Base-by-base conservation (phyloP, 1,140 invertebrate genomes). In the Campoletis sonorensis region DNA sequence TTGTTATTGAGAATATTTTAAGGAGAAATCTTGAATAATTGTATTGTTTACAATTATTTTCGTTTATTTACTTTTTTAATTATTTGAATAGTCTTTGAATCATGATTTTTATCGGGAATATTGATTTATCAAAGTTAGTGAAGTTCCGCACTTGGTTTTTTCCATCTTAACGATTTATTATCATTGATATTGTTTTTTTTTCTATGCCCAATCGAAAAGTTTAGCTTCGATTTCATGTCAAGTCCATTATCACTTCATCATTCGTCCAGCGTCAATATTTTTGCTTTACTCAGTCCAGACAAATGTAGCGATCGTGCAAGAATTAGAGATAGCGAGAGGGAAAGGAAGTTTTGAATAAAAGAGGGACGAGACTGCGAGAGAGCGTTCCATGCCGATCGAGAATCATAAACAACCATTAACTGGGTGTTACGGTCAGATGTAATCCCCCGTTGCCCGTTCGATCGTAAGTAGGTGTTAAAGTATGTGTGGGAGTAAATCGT, bases 361-460 rank as follows among this genome's bases (percentile, higher is more conserved):
- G n/a, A n/a, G n/a, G 5, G 23, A 26, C n/a, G 61, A 7, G 61
- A 64, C n/a, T 5, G 61, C 27, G 61, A 64, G 49, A 54, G 49
- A 40, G 37, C 23, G 72, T 15, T 45, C 45, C 49, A 51, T 23
- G 40, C 72, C 72, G 72, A 75, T 75, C 72, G 72, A 54, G 72
- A 75, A 75, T 75, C 72, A 75, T 75, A 75, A 75, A 75, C 72
- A 75, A 75, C 72, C 72, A 75, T 75, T 75, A 75, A 75, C 72
- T 75, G 72, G 72, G 72, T 75, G 72, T 75, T 75, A 75, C 72
- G 72, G 72, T 75, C 72, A 75, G 72, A 75, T 75, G 72, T 58
- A 75, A 75, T 75, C 72, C 72, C 72, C 49, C 49, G 72, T 75
- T 75, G 72, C 49, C 72, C 72, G 49, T 27, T 23, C 72, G 72